Evolutionary conservation across 2,888 invertebrate genomes (phyloP).

Genomic region (Parelbella ahira): DNA sequence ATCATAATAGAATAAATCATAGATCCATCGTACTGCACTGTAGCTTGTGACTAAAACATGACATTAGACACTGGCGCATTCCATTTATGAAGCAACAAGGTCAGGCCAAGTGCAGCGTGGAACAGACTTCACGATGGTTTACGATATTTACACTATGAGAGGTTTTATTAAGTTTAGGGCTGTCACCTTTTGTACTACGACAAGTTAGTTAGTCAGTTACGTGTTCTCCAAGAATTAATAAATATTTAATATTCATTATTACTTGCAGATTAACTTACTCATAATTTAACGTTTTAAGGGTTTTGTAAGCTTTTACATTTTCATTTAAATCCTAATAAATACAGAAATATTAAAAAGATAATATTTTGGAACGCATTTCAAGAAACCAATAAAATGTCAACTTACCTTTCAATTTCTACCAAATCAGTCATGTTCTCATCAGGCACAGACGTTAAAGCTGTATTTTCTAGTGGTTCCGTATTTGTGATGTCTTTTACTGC

Average conservation of each 20-base stretch:
- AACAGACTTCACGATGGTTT: conserved; percentile 11
- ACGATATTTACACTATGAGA: conserved; percentile 1
- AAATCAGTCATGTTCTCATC: conserved; percentile 71
- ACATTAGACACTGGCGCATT: conserved; percentile 18
- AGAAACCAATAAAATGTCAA: no score
- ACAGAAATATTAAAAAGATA: no score
- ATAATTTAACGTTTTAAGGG: no score
- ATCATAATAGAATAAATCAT: no score
- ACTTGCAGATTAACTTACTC: no score
- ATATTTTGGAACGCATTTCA: no score
- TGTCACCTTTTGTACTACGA: not conserved
- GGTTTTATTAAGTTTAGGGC: not conserved
- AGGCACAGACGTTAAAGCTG: conserved; percentile 68
- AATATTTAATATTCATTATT: no score
- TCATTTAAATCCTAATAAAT: no score
- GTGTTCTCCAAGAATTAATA: no score
- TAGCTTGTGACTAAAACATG: conserved; percentile 9
- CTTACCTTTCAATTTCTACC: conserved; percentile 73
- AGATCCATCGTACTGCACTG: no score
- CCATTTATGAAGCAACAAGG: conserved; percentile 21
- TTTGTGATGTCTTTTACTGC: conserved; percentile 77
- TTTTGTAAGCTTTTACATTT: no score
- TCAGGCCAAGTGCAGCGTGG: conserved; percentile 8
- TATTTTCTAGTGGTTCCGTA: conserved; percentile 72
- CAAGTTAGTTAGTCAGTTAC: no score